These are phyloP conservation scores for Onychomys arenicola DNA, from an alignment of 2,797 vertebrate genomes.

Conservation along the genomic window DNA sequence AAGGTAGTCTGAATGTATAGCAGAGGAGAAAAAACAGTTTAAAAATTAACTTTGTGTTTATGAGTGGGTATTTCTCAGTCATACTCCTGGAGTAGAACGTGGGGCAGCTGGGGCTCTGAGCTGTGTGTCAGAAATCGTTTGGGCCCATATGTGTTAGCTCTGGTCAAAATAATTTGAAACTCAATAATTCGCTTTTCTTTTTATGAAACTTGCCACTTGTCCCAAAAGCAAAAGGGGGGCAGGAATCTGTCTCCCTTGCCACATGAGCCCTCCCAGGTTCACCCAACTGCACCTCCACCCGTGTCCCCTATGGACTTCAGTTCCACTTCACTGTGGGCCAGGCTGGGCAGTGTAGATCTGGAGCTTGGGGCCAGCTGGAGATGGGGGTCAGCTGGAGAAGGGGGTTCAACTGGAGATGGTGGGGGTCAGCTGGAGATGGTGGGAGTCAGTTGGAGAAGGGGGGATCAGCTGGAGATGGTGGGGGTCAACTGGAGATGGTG, in stretches of 20 bases:
- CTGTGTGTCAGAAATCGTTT: background rate
- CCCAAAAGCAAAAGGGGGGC: background rate
- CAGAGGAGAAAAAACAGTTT: background rate
- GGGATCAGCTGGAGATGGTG: too few relatives aligned
- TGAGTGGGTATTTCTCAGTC: background rate
- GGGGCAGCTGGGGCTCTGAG: background rate
- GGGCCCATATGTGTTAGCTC: background rate
- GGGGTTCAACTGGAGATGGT: background rate
- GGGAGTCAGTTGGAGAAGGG: too few relatives aligned
- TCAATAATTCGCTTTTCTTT: background rate
- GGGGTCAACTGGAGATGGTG: background rate
- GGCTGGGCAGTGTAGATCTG: background rate
- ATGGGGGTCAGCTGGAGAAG: background rate
- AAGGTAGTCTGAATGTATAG: background rate
- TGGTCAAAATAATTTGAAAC: background rate
- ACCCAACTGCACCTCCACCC: background rate
- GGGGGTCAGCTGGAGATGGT: background rate
- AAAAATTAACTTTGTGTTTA: background rate
- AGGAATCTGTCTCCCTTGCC: background rate
- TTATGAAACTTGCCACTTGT: background rate
- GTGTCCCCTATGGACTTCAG: background rate
- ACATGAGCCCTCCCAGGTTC: rapidly evolving
- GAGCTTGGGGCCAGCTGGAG: background rate
- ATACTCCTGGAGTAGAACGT: too few relatives aligned
- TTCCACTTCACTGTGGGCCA: background rate